These are phyloP conservation scores for Gymnobelideus leadbeateri DNA, from an alignment of 2,113 vertebrate species.

Conservation along the genomic window DNA sequence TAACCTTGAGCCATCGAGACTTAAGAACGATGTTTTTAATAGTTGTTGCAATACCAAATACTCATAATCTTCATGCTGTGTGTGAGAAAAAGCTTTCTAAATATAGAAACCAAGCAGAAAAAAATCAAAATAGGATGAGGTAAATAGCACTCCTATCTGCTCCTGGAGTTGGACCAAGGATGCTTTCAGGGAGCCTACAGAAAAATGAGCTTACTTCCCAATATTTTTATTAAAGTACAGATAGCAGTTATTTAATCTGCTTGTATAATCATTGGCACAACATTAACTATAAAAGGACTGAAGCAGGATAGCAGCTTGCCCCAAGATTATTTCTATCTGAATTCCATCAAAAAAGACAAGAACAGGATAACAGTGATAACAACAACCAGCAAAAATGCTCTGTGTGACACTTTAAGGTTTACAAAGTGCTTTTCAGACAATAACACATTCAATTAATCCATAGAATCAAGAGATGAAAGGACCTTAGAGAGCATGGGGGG, in stretches of 20 bases:
- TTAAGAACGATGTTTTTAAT: neutral
- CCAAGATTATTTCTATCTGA: neutral
- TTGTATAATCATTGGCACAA: neutral
- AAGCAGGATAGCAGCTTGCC: neutral
- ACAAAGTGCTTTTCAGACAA: neutral
- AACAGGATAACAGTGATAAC: neutral
- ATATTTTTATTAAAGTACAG: neutral
- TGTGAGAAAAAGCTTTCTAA: neutral
- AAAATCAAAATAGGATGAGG: neutral
- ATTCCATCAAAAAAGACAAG: neutral
- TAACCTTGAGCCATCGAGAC: neutral
- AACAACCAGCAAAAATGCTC: neutral
- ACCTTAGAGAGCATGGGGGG: neutral
- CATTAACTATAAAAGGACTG: neutral
- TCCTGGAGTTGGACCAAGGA: neutral
- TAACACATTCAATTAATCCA: neutral
- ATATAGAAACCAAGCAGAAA: neutral
- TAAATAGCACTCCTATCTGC: neutral
- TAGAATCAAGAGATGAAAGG: neutral
- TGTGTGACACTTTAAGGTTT: neutral
- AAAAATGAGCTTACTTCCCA: neutral
- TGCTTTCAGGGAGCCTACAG: neutral
- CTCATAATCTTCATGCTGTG: slow-evolving; percentile 6
- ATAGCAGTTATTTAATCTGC: neutral
- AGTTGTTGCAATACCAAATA: slow-evolving; percentile 7